Base-by-base conservation (phyloP, 2,888 invertebrate genomes). In the Sicus ferrugineus region DNA sequence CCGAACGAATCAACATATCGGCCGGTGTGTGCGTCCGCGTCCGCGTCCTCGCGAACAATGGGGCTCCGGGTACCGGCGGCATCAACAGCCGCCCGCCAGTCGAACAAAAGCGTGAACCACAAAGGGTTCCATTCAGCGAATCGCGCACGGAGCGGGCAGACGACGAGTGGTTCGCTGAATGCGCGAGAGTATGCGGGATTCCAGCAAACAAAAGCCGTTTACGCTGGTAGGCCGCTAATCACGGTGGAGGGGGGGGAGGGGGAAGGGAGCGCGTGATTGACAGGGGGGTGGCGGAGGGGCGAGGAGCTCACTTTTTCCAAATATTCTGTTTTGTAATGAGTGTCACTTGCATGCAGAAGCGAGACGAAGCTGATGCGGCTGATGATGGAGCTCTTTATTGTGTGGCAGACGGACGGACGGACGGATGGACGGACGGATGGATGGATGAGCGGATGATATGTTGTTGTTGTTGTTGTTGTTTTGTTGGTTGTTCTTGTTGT, bases 341-440 rank as follows among this genome's bases (percentile, higher is more conserved):
- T 58, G 56, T 56, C 66, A 56, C 56, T 64, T 64, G 64, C 64
- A 30, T n/a, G 19, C 54, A 26, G 26, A 52, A n/a, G 52, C 19
- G 52, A n/a, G 31, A 48, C 52, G 67, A n/a, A 59, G 61, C 67
- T 61, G 56, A 31, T 31, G 64, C 50, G 38, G 28, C 66, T 31
- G 38, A 19, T 66, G 56, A 50, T 30, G 48, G 67, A 19, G 59
- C 34, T 46, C 63, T 63, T 62, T 68, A 56, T 63, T 54, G 61
- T 68, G 61, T 68, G 21, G 26, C 28, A 34, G 34, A 19, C 26
- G 50, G 48, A n/a, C 16, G 52, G 54, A 30, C n/a, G 48, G 48
- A 52, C 7, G n/a, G 23, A 2, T 14, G 50, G 21, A 4, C 3
- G 6, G 23, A 21, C 9, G 21, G 2, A 52, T n/a, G 50, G 23